A percentile compares a stretch with the other conserved stretches of the same genome.
These are phyloP conservation scores for Autographa gamma DNA, from an alignment of 2,888 invertebrate species.

Conservation along the genomic window DNA sequence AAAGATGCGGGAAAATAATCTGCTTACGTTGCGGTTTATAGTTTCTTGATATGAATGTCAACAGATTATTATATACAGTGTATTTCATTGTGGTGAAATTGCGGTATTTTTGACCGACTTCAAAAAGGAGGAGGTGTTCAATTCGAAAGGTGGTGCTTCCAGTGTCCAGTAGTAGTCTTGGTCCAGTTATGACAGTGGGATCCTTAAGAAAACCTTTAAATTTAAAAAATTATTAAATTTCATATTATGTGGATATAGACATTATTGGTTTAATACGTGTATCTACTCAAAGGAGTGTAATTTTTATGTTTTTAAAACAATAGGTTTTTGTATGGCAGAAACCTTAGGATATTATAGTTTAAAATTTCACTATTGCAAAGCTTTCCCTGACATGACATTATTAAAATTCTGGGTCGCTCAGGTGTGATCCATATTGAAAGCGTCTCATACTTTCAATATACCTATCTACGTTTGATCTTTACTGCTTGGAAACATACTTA, in stretches of 20 bases:
- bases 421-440: conserved; percentile 16
- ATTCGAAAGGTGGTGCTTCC: too few species aligned
- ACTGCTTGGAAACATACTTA: too few species aligned
- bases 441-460: conserved; percentile 8
- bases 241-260: too few species aligned
- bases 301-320: too few species aligned
- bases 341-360: background rate
- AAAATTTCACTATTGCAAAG: background rate
- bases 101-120: too few species aligned
- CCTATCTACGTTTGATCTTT: background rate
- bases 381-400: conserved; percentile 15
- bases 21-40: background rate
- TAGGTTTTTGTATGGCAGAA: background rate
- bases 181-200: too few species aligned
- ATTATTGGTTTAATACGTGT: too few species aligned
- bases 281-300: too few species aligned
- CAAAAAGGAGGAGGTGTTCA: too few species aligned
- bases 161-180: too few species aligned
- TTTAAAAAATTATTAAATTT: too few species aligned
- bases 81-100: background rate
- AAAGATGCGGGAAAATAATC: background rate
- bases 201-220: too few species aligned
- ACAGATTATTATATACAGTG: background rate
- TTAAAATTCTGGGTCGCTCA: conserved; percentile 9
- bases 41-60: background rate